Evolutionary conservation across 1,140 invertebrate genomes (phyloP), one percentile per base, ranked within the genome.

Genomic region (Drosophila baimaii): DNA sequence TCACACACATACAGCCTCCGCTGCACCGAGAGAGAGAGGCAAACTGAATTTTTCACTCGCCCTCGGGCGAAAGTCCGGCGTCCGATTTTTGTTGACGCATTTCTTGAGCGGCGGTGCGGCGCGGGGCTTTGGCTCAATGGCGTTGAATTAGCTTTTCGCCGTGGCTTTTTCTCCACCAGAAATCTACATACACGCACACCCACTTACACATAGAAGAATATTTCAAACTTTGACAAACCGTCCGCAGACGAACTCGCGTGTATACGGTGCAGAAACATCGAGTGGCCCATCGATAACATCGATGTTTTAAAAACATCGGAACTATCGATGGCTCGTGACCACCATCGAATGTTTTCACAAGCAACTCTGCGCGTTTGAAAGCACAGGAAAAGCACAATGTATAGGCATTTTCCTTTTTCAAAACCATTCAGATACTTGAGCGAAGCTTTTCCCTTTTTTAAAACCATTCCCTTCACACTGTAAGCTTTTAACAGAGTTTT

Each of bases 171-270:
- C 57, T 78, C 58, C 77, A 78, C 65, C 41, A 78, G 33, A 77
- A 69, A 82, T 79, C 56, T 47, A 81, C 59, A 83, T 68, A 57
- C 47, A 81, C 77, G 61, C 66, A 72, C 62, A 79, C 72, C 79
- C 83, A 86, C 83, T 88, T 88, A 88, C 83, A 88, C 83, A 89
- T 89, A 88, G 84, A 89, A 89, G 71, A 89, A 88, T 88, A 89
- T 89, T 89, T 83, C 84, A 89, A 84, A 81, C 79, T 88, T 86
- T 77, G 47, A 66, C 74, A 75, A 75, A 85, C 74, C 83, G 82
- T 86, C 82, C 83, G 86, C 86, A 86, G 82, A 86, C 82, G 82
- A 85, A 85, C 82, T 86, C 82, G 82, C 81, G 81, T 80, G 81
- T 47, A 47, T 43, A 43, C n/a, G n/a, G n/a, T n/a, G n/a, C n/a